Evolutionary conservation across 2,888 invertebrate species (phyloP).

Genomic region (Leptopterna dolabrata): DNA sequence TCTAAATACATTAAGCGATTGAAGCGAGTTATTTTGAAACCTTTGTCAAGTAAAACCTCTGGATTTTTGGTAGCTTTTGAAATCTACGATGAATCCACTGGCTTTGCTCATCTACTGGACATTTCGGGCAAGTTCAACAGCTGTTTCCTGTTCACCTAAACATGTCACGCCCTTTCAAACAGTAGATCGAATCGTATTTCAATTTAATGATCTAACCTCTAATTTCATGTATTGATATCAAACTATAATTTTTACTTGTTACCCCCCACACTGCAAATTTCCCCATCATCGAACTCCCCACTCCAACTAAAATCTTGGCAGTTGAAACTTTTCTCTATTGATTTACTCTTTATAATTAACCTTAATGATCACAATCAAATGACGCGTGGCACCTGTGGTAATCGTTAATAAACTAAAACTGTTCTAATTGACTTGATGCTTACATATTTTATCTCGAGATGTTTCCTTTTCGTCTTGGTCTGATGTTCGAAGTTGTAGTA

Average conservation of each 20-base stretch:
- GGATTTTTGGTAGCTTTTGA: not conserved
- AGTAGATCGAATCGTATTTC: not conserved
- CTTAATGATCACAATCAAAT: constrained; percentile 2
- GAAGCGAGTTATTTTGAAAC: not conserved
- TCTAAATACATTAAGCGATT: not conserved
- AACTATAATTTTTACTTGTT: too few species aligned
- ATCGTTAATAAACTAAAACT: constrained; percentile 14
- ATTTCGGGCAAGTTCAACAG: too few species aligned
- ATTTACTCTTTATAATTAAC: not conserved
- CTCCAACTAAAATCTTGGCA: not conserved
- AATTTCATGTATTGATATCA: not conserved
- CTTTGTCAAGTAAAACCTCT: not conserved
- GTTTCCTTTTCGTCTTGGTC: not conserved
- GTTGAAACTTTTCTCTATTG: not conserved
- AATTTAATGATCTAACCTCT: not conserved
- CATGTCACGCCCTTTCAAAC: too few species aligned
- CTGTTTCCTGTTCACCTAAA: too few species aligned
- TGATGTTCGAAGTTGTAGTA: not conserved
- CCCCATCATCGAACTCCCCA: too few species aligned
- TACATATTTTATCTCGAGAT: not conserved
- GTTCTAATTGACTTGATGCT: not conserved
- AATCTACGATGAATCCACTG: not conserved
- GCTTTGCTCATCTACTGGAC: not conserved
- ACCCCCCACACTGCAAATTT: too few species aligned
- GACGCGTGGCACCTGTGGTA: constrained; percentile 23